Base-by-base conservation (phyloP, 2,888 invertebrate species). In the Pollenia griseotomentosa region DNA sequence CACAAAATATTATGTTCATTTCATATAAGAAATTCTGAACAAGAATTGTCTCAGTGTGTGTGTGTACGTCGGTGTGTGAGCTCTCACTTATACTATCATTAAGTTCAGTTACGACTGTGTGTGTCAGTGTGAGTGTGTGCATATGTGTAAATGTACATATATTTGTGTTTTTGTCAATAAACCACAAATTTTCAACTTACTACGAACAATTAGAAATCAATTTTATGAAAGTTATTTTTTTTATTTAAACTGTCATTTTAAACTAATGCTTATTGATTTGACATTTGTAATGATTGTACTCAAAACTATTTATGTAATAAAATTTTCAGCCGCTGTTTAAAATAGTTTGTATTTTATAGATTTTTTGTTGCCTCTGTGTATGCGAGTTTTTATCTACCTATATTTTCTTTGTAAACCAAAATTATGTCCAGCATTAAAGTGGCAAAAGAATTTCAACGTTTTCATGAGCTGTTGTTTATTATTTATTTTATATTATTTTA, bases 131-230 rank as follows among this genome's bases (percentile, higher is more conserved):
- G 4, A 33, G 33, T 33, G 6, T 33, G 3, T 33, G 0, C 4
- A 33, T 33, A 33, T 33, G 33, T 33, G 33, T 33, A 33, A 33
- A 33, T 33, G 6, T 23, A 23, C 23, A 23, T 23, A 23, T 23
- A 23, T 23, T 23, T 23, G 2, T 84, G 66, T 44, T 84, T 86
- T 84, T 84, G 33, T 66, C 81, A 73, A 82, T 68, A 75, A 85
- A 74, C 86, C 83, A 80, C 86, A 75, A 71, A 83, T 79, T 83
- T 86, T 59, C 44, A 71, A 75, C 79, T 61, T 71, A 74, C 73
- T 68, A 46, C 78, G 71, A 79, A 79, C 79, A 83, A 86, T 86
- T 83, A 77, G 75, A 86, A 83, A 83, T 86, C 75, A 80, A 83
- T 86, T 83, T 80, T 51, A 51, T 70, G 46, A 78, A 40, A 14